phyloP scores from a whole-genome alignment of 1,140 invertebrate species.

The Brachionus rotundiformis region DNA sequence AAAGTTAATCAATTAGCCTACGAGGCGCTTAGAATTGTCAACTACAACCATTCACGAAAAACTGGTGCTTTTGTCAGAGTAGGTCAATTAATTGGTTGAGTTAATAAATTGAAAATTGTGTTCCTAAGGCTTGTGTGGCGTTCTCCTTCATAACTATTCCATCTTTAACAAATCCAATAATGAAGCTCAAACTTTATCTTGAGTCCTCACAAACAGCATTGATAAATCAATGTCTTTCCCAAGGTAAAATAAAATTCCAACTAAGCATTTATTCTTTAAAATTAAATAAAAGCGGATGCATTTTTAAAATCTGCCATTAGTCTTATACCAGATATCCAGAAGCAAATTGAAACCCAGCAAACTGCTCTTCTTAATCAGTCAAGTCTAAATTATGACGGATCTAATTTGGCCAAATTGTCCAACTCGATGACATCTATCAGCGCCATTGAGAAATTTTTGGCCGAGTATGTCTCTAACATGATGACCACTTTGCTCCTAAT shows the following conservation, averaged over 20 bases:
- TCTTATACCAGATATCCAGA: conserved; percentile 76
- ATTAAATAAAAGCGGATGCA: conserved; percentile 73
- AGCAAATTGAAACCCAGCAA: conserved; percentile 74
- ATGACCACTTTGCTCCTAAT: conserved; percentile 52
- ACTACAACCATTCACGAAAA: conserved; percentile 76
- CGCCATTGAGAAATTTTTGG: conserved; percentile 26
- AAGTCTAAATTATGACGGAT: conserved; percentile 5
- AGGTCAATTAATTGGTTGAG: conserved; percentile 50
- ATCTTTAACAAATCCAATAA: conserved; percentile 76
- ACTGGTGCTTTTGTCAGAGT: conserved; percentile 78
- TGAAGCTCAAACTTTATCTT: conserved; percentile 80
- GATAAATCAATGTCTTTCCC: conserved; percentile 83
- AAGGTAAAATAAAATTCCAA: conserved; percentile 71
- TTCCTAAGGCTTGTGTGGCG: conserved; percentile 78
- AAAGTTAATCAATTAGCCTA: conserved; percentile 78
- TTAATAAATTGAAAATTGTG: too few species aligned
- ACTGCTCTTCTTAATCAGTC: conserved; percentile 56
- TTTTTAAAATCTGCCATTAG: conserved; percentile 84
- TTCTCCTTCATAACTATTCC: conserved; percentile 94
- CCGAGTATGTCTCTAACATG: conserved; percentile 25
- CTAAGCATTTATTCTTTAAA: too few species aligned
- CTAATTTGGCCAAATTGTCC: background rate
- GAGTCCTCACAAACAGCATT: conserved; percentile 83
- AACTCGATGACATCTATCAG: background rate
- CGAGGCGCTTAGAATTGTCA: conserved; percentile 73